These are phyloP conservation scores for Pao palembangensis DNA, from an alignment of 2,113 vertebrate genomes.

Conservation along the genomic window DNA sequence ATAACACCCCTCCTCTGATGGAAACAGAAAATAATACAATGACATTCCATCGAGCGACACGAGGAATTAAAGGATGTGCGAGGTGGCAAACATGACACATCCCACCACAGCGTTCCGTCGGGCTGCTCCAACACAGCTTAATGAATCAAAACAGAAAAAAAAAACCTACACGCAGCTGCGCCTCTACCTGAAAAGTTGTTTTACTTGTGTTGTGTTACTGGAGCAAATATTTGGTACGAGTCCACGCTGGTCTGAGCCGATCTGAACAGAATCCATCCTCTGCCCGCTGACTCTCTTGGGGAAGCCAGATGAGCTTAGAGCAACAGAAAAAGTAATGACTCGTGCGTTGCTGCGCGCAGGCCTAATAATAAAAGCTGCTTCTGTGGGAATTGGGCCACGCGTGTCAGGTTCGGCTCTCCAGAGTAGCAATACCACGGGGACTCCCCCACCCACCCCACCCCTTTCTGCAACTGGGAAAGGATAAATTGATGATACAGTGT, in stretches of 20 bases:
- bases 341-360: slow-evolving; percentile 67
- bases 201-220: slow-evolving; percentile 57
- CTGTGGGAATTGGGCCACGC: slow-evolving; percentile 76
- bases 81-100: slow-evolving; percentile 23
- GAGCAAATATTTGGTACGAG: slow-evolving; percentile 71
- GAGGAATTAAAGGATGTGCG: slow-evolving; percentile 37
- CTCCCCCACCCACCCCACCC: slow-evolving; percentile 20
- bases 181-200: slow-evolving; percentile 49
- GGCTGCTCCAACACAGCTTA: slow-evolving; percentile 1
- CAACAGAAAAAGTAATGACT: slow-evolving; percentile 80
- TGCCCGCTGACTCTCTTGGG: slow-evolving; percentile 67
- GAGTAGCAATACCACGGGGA: slow-evolving; percentile 71
- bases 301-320: slow-evolving; percentile 73
- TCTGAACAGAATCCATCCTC: slow-evolving; percentile 73
- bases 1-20: slow-evolving; percentile 18
- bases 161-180: neutral
- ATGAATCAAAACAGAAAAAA: neutral
- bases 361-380: slow-evolving; percentile 80
- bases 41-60: slow-evolving; percentile 45
- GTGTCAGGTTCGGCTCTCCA: slow-evolving; percentile 73
- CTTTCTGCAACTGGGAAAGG: slow-evolving; percentile 67
- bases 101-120: slow-evolving; percentile 34
- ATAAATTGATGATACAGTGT: slow-evolving; percentile 78
- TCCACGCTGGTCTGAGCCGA: slow-evolving; percentile 66
- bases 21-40: slow-evolving; percentile 40